phyloP scores from a whole-genome alignment of 2,113 vertebrate species.

The Ranitomeya variabilis region DNA sequence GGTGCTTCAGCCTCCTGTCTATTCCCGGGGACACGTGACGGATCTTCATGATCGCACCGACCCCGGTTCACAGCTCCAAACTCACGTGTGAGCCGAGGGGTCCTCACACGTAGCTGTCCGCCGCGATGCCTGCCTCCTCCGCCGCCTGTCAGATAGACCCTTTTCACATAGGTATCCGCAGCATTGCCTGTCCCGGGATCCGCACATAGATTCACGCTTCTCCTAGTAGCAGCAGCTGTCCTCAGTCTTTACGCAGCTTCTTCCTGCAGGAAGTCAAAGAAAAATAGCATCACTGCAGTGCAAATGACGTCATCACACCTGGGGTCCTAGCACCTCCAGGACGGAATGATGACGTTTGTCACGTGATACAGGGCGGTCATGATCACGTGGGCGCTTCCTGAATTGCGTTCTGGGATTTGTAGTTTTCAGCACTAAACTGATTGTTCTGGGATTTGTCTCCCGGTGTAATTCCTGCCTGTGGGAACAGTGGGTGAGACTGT shows the following conservation, averaged over 20 bases:
- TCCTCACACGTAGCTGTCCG: background rate
- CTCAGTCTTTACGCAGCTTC: background rate
- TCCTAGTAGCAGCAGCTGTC: background rate
- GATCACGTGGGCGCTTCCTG: background rate
- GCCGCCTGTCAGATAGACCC: background rate
- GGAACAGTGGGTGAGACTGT: too few species aligned
- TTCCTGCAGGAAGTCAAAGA: background rate
- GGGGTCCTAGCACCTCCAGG: background rate
- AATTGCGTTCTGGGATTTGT: too few species aligned
- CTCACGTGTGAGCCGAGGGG: background rate
- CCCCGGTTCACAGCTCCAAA: accelerated
- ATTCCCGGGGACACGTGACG: slow-evolving; percentile 57
- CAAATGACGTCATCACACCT: background rate
- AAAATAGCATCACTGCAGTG: background rate
- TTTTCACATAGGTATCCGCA: background rate
- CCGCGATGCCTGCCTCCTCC: background rate
- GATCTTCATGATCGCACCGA: slow-evolving; percentile 73
- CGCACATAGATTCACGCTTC: background rate
- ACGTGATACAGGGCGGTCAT: background rate
- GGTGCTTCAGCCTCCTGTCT: slow-evolving; percentile 79
- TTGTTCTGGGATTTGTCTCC: too few species aligned
- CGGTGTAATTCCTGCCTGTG: too few species aligned
- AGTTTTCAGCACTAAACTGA: too few species aligned
- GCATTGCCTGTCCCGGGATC: background rate
- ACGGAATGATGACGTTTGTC: background rate